Conservation (phyloP, 2,888 invertebrate species). For the Meteorus cinctellus region DNA sequence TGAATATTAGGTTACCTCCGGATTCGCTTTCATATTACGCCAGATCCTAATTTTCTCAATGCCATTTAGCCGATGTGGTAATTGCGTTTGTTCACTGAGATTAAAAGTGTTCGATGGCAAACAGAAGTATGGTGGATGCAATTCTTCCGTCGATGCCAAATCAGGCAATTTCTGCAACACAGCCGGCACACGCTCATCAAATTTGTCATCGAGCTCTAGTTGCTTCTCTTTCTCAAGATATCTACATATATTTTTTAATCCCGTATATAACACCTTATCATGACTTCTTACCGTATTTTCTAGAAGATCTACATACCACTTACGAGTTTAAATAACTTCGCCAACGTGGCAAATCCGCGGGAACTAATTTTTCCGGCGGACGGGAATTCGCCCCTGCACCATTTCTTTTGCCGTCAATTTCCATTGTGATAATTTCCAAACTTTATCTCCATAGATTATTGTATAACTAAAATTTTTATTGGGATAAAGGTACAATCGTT, state of each 20-base stretch:
- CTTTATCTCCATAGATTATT: neutral
- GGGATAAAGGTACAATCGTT: neutral
- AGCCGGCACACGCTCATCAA: conserved; percentile 53
- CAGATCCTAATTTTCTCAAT: conserved; percentile 60
- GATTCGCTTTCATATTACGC: conserved; percentile 57
- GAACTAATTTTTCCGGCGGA: conserved; percentile 47
- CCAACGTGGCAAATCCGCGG: conserved; percentile 57
- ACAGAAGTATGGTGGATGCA: conserved; percentile 49
- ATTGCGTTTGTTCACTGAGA: conserved; percentile 41
- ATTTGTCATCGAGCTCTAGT: conserved; percentile 53
- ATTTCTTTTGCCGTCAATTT: neutral
- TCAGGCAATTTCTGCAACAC: conserved; percentile 52
- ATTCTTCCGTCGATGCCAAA: conserved; percentile 52
- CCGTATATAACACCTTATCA: too few species aligned
- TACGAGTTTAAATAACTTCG: conserved; percentile 59
- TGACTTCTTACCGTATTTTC: neutral
- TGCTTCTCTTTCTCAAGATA: conserved; percentile 54
- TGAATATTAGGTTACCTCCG: conserved; percentile 50
- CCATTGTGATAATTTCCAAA: neutral
- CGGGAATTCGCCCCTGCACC: conserved; percentile 25
- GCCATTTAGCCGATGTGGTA: conserved; percentile 54
- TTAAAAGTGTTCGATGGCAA: conserved; percentile 59
- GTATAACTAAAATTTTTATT: neutral
- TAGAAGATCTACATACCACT: conserved; percentile 34
- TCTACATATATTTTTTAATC: conserved; percentile 36